Evolutionary conservation across 2,888 invertebrate genomes (phyloP).

Genomic region (Stictocephala bisonia): DNA sequence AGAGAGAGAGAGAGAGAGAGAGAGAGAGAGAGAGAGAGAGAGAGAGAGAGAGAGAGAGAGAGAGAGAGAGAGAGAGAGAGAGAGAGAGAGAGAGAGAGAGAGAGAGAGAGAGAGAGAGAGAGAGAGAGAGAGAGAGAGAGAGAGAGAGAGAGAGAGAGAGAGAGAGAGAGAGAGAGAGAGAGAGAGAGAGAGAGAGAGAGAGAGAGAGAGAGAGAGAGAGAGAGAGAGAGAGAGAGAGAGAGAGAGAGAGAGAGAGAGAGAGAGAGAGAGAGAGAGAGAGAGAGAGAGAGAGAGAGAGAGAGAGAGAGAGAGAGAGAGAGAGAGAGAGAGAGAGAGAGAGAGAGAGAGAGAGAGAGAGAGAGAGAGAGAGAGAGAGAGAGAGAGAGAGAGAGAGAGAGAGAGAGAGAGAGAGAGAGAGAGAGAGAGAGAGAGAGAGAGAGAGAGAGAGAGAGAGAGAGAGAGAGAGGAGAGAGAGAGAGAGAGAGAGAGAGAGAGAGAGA

Average conservation of each 20-base stretch:
- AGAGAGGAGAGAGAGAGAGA: neutral
- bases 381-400: neutral
- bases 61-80: neutral
- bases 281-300: neutral
- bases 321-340: neutral
- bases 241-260: neutral
- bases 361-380: neutral
- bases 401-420: neutral
- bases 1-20: neutral
- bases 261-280: neutral
- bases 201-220: neutral
- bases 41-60: neutral
- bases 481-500: no score
- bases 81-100: neutral
- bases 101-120: neutral
- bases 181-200: neutral
- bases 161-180: neutral
- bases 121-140: neutral
- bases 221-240: neutral
- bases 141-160: neutral
- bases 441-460: neutral
- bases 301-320: neutral
- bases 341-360: neutral
- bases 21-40: neutral
- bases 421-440: neutral